phyloP scores from a whole-genome alignment of 2,888 invertebrate species.

The Phalera bucephala region DNA sequence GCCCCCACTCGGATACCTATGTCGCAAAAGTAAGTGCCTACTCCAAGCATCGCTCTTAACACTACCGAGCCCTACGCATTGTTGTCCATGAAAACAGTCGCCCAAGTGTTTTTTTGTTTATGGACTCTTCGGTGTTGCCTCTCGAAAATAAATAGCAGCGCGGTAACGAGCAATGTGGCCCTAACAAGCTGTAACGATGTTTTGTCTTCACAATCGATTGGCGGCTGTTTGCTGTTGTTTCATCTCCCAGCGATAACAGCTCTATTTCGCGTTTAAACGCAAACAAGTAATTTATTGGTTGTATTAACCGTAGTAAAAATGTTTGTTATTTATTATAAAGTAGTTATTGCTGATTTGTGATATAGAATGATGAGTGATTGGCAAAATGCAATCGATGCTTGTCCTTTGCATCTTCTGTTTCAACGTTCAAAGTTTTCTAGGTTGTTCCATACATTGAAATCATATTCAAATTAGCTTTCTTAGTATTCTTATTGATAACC shows the following conservation, averaged over 20 bases:
- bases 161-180: conserved; percentile 73
- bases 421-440: too few relatives aligned
- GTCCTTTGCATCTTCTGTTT: too few relatives aligned
- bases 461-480: too few relatives aligned
- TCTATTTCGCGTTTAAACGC: conserved; percentile 39
- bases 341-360: too few relatives aligned
- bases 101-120: conserved; percentile 81
- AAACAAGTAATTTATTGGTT: conserved; percentile 29
- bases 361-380: too few relatives aligned
- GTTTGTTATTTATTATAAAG: too few relatives aligned
- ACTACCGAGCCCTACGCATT: conserved; percentile 64
- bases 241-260: conserved; percentile 42
- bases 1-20: conserved; percentile 74
- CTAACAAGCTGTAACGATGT: conserved; percentile 76
- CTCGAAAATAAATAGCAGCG: conserved; percentile 77
- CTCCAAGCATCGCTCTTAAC: conserved; percentile 74
- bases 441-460: too few relatives aligned
- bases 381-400: too few relatives aligned
- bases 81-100: conserved; percentile 81
- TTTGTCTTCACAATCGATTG: conserved; percentile 67
- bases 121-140: conserved; percentile 79
- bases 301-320: too few relatives aligned
- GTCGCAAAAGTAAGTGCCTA: conserved; percentile 79
- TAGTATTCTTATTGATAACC: too few relatives aligned
- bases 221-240: conserved; percentile 60